A percentile compares a stretch with the other conserved stretches of the same genome.
Conservation (phyloP, 2,888 invertebrate genomes). For the Antheraea assamensis region DNA sequence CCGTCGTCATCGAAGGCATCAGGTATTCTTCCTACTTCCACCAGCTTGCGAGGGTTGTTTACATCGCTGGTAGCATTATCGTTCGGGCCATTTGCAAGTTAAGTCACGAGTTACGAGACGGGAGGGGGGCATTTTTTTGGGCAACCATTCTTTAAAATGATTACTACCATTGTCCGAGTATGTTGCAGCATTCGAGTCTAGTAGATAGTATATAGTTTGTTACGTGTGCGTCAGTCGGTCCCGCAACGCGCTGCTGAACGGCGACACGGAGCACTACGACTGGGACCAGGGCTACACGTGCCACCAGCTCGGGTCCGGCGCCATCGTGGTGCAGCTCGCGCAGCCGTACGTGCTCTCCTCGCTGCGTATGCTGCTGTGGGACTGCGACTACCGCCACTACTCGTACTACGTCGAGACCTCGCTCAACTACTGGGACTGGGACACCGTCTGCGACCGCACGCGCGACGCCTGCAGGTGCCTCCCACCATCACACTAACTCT, state of each 20-base stretch:
- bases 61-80: too few species aligned
- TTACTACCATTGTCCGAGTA: too few species aligned
- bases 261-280: slow-evolving; percentile 96
- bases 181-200: too few species aligned
- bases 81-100: too few species aligned
- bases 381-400: slow-evolving; percentile 97
- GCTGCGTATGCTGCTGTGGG: slow-evolving; percentile 97
- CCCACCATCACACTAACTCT: neutral
- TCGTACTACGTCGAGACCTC: slow-evolving; percentile 98
- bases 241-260: slow-evolving; percentile 97
- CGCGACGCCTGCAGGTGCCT: slow-evolving; percentile 87
- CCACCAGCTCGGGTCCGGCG: slow-evolving; percentile 96
- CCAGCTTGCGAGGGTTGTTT: neutral
- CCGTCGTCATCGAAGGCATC: slow-evolving; percentile 98
- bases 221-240: slow-evolving; percentile 83
- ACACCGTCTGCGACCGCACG: slow-evolving; percentile 93
- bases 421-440: slow-evolving; percentile 96
- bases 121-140: too few species aligned
- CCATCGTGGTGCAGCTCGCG: slow-evolving; percentile 96
- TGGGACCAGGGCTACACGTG: slow-evolving; percentile 99
- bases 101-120: too few species aligned
- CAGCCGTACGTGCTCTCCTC: slow-evolving; percentile 97
- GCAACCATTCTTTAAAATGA: too few species aligned
- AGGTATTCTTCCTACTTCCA: slow-evolving; percentile 62
- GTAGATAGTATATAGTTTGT: neutral